These are phyloP conservation scores for Graptemys geographica DNA, from an alignment of 2,797 vertebrate genomes.

Conservation along the genomic window DNA sequence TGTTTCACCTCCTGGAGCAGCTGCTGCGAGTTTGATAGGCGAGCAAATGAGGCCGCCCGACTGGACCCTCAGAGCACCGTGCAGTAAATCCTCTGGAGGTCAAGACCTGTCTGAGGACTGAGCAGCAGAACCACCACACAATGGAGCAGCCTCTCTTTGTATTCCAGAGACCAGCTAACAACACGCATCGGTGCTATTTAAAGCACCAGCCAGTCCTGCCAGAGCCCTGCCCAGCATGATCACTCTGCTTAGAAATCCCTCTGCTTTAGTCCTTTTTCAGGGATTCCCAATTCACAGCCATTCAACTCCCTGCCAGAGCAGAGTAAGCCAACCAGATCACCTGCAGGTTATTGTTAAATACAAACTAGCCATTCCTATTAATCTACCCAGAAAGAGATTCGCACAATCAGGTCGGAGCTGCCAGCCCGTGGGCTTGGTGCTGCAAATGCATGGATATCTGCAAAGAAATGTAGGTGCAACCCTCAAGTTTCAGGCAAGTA, in stretches of 20 bases:
- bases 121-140: not conserved
- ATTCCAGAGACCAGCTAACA: not conserved
- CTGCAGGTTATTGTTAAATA: rapidly evolving
- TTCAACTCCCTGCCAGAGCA: not conserved
- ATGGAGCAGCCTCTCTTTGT: rapidly evolving
- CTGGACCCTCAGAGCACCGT: rapidly evolving
- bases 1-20: rapidly evolving
- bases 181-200: not conserved
- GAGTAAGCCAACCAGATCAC: not conserved
- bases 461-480: not conserved
- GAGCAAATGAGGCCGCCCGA: not conserved
- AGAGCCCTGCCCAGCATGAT: rapidly evolving
- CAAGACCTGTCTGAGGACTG: not conserved
- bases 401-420: not conserved
- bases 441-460: not conserved
- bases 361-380: not conserved
- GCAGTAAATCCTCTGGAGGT: rapidly evolving
- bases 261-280: not conserved
- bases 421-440: not conserved
- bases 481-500: not conserved
- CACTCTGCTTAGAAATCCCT: not conserved
- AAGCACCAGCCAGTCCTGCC: rapidly evolving
- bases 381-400: not conserved
- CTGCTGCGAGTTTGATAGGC: not conserved
- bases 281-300: rapidly evolving